Evolutionary conservation across 2,797 vertebrate species (phyloP).

Genomic region (Ptychobarbus kaznakovi): DNA sequence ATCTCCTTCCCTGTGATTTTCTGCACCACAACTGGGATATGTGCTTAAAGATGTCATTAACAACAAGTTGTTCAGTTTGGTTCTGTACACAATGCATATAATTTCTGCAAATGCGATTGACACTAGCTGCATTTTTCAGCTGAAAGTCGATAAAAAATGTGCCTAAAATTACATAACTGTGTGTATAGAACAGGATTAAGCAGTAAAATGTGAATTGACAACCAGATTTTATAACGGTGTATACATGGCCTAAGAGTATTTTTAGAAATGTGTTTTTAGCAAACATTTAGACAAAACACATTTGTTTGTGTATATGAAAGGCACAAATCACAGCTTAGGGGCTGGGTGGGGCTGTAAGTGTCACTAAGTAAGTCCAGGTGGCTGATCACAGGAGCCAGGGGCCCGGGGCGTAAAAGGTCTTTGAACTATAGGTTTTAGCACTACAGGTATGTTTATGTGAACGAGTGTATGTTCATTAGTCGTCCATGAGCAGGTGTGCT

Average conservation of each 20-base stretch:
- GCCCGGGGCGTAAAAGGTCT: conserved; percentile 33
- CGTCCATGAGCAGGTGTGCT: conserved; percentile 52
- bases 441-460: conserved; percentile 44
- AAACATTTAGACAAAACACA: neutral
- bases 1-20: neutral
- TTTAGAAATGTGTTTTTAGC: neutral
- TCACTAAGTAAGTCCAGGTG: conserved; percentile 52
- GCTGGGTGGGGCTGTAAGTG: neutral
- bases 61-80: neutral
- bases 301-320: neutral
- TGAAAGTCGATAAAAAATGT: neutral
- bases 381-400: conserved; percentile 43
- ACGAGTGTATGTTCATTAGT: conserved; percentile 39
- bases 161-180: neutral
- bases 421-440: conserved; percentile 46
- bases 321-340: conserved; percentile 16
- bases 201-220: neutral
- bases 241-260: neutral
- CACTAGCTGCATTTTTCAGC: neutral
- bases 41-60: neutral
- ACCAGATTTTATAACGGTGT: neutral
- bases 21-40: neutral
- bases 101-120: neutral
- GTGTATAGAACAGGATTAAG: neutral
- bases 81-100: neutral